phyloP scores from a whole-genome alignment of 2,797 vertebrate species.

The Melanotaenia maccullochi region DNA sequence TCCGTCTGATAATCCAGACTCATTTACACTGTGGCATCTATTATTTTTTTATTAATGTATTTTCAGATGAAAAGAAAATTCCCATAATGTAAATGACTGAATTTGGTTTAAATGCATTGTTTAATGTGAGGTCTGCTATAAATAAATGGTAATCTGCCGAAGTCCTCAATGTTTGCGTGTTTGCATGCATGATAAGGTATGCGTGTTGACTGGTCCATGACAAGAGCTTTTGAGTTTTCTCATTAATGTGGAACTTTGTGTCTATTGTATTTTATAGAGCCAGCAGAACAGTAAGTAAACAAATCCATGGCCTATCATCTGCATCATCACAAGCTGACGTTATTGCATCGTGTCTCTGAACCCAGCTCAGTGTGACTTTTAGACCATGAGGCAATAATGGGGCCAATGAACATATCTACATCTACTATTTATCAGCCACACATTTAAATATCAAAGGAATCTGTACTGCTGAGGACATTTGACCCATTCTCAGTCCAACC shows the following conservation, averaged over 20 bases:
- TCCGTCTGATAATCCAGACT: not conserved
- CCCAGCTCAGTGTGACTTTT: not conserved
- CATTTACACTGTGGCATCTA: not conserved
- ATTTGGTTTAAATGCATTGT: not conserved
- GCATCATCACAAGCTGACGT: slow-evolving; percentile 19
- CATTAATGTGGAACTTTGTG: not conserved
- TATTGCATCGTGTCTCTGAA: not conserved
- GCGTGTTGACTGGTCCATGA: slow-evolving; percentile 26
- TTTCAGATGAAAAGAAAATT: not conserved
- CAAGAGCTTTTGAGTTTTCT: not conserved
- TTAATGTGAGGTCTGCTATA: not conserved
- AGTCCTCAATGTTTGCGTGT: not conserved
- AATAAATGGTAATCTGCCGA: not conserved
- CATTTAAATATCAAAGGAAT: not conserved
- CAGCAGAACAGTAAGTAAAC: slow-evolving; percentile 41
- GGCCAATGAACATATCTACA: not conserved
- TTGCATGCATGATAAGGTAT: slow-evolving; percentile 7
- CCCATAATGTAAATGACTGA: not conserved
- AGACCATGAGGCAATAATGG: not conserved
- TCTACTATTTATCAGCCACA: not conserved
- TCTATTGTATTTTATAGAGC: slow-evolving; percentile 42
- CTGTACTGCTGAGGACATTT: not conserved
- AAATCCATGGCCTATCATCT: slow-evolving; percentile 45
- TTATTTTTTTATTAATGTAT: too few relatives aligned
- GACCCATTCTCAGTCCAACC: not conserved